These are phyloP conservation scores for Saguinus midas DNA, from an alignment of 2,113 vertebrate genomes.

Conservation along the genomic window DNA sequence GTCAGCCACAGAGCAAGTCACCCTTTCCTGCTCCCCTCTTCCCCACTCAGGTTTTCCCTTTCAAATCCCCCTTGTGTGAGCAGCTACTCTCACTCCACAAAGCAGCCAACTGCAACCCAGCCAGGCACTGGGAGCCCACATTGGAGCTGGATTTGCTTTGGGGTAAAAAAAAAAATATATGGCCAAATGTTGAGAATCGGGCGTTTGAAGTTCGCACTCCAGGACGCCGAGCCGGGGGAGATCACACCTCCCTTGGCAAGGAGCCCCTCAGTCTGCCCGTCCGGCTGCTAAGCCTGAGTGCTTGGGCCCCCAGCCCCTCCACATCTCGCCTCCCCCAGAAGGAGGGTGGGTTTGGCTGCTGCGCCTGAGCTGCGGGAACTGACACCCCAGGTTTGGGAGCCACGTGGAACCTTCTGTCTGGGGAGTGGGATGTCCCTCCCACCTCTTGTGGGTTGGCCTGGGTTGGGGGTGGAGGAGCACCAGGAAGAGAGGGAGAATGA, in stretches of 20 bases:
- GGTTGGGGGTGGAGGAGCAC: neutral
- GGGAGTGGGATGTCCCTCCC: neutral
- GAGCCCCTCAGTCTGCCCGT: constrained; percentile 68
- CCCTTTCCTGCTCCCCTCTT: fast-evolving
- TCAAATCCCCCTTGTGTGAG: neutral
- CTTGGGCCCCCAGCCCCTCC: neutral
- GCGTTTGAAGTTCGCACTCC: constrained; percentile 65
- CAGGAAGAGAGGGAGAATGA: neutral
- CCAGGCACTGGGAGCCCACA: neutral
- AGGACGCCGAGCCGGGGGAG: constrained; percentile 59
- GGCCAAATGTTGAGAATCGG: constrained; percentile 65
- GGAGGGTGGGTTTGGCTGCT: neutral
- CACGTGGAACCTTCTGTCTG: constrained; percentile 27
- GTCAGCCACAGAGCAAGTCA: fast-evolving
- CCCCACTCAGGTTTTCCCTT: neutral
- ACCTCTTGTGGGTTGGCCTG: neutral
- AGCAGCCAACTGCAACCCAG: constrained; percentile 27
- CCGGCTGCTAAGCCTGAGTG: constrained; percentile 41
- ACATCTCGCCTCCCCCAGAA: neutral
- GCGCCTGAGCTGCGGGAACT: neutral
- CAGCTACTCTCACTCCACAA: neutral
- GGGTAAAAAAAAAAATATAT: constrained; percentile 28
- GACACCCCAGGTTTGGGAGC: neutral
- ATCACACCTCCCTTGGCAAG: constrained; percentile 75
- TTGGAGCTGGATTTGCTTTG: constrained; percentile 24